Base-by-base conservation (phyloP, 1,140 invertebrate genomes). In the Drosophila tropicalis region DNA sequence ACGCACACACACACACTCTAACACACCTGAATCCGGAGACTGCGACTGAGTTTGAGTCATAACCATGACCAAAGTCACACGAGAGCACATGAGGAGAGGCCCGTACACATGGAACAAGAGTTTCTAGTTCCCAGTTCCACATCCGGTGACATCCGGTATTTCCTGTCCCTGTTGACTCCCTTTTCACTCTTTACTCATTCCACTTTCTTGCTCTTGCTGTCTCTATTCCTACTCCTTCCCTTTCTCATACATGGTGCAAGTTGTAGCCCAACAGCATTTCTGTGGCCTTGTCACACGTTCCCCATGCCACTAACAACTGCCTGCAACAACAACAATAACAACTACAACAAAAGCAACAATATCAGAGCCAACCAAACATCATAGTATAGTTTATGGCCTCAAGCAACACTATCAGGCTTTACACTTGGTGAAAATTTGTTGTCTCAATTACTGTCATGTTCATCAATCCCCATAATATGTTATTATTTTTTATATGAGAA, bases 61-160 rank as follows among this genome's bases (percentile, higher is more conserved):
- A 87, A 87, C 72, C 80, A 87, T 87, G 84, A 87, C 83, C 84
- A 83, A 83, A 89, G 83, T 89, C 80, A 83, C 84, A 89, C 84
- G 70, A 51, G 44, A 51, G 75, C 68, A 62, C 79, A 75, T 68
- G 72, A 67, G 64, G 17, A 51, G 44, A 22, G 17, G 22, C 15
- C 13, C 25, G 13, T 7, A 36, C 51, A 40, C 71, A 73, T 51
- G 22, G 44, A 51, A 51, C 51, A 51, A 47, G 63, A 69, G 57
- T 57, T 65, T 67, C 70, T 57, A 40, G 41, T 39, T 58, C 32
- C 72, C 61, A 82, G 79, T 68, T 85, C 67, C 76, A 89, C 83
- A 89, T 89, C 83, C 83, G 79, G 79, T 80, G 84, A 87, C 83
- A 87, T 89, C 84, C 83, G 79, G 84, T 87, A 87, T 63, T 89